Evolutionary conservation across 2,797 vertebrate genomes (phyloP).

Genomic region (Silurus lanzhouensis): DNA sequence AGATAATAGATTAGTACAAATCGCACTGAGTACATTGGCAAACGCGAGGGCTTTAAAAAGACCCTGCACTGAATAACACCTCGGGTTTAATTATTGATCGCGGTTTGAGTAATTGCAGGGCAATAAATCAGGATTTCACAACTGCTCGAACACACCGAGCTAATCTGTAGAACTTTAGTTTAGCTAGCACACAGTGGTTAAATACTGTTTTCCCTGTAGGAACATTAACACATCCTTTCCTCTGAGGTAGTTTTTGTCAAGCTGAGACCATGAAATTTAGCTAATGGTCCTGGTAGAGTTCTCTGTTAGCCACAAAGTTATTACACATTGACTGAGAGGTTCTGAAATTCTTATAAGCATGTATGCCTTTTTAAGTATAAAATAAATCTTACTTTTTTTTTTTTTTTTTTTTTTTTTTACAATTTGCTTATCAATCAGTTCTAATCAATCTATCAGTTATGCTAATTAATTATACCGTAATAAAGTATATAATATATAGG

Average conservation of each 20-base stretch:
- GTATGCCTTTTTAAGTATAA: neutral
- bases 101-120: neutral
- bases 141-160: neutral
- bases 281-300: neutral
- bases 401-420: no score
- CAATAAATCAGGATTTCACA: constrained; percentile 6
- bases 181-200: neutral
- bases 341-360: neutral
- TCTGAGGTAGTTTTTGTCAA: neutral
- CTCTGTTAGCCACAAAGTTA: neutral
- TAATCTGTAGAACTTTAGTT: neutral
- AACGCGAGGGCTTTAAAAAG: constrained; percentile 16
- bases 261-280: neutral
- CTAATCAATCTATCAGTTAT: no score
- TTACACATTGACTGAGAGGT: neutral
- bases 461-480: no score
- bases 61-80: neutral
- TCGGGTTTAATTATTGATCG: neutral
- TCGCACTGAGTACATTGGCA: neutral
- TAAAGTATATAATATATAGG: no score
- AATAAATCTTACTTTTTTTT: neutral
- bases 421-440: no score
- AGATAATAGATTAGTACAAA: constrained; percentile 35
- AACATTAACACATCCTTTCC: neutral
- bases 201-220: neutral